Conservation (phyloP, 2,888 invertebrate species). For the Temnothorax ravouxi region DNA sequence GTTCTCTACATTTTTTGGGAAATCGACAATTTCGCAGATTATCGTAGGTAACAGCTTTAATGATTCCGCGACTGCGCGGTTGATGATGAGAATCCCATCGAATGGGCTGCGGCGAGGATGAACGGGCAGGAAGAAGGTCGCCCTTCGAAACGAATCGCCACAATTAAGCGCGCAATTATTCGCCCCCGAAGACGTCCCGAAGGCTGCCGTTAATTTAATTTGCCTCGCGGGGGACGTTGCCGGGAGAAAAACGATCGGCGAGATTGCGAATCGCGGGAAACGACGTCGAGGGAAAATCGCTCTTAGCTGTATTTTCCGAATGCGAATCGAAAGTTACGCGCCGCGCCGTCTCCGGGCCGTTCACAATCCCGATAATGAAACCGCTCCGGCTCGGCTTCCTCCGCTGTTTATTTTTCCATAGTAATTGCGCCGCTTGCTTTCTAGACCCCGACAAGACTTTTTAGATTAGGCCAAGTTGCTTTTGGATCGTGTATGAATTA, state of each 20-base stretch:
- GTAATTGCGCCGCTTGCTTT: slow-evolving; percentile 38
- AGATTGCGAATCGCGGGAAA: slow-evolving; percentile 68
- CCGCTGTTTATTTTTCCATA: slow-evolving; percentile 54
- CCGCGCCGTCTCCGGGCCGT: slow-evolving; percentile 27
- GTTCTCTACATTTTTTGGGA: slow-evolving; percentile 12
- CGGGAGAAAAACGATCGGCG: slow-evolving; percentile 68
- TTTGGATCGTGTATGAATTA: slow-evolving; percentile 46
- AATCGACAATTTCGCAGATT: slow-evolving; percentile 20
- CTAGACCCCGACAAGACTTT: slow-evolving; percentile 42
- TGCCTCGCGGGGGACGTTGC: slow-evolving; percentile 71
- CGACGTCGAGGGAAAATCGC: slow-evolving; percentile 61
- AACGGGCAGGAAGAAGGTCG: slow-evolving; percentile 41
- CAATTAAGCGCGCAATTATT: slow-evolving; percentile 77
- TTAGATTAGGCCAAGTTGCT: slow-evolving; percentile 44
- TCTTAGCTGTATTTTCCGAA: slow-evolving; percentile 67
- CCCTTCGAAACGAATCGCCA: slow-evolving; percentile 71
- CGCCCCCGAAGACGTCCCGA: slow-evolving; percentile 66
- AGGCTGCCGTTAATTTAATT: slow-evolving; percentile 73
- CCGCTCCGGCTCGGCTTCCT: not conserved
- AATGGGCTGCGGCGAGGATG: slow-evolving; percentile 36
- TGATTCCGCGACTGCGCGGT: slow-evolving; percentile 55
- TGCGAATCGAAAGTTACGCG: slow-evolving; percentile 52
- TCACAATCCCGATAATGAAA: slow-evolving; percentile 56
- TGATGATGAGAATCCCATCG: slow-evolving; percentile 65
- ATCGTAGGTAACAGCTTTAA: slow-evolving; percentile 46